These are phyloP conservation scores for Nesospiza acunhae DNA, from an alignment of 2,113 vertebrate genomes.

Conservation along the genomic window DNA sequence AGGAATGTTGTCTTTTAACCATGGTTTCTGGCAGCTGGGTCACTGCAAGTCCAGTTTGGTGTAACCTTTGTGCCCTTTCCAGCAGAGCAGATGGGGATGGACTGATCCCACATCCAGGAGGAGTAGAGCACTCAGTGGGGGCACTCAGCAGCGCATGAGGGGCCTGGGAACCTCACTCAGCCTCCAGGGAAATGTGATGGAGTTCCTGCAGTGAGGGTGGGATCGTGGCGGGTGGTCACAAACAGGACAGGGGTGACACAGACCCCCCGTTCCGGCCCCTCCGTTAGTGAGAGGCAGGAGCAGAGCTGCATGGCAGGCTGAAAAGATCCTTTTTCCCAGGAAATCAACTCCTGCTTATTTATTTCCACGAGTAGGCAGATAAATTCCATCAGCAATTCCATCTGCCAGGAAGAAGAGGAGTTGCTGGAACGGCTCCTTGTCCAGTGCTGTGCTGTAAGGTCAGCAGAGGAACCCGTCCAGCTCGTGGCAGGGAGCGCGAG, in stretches of 20 bases:
- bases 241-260: not conserved
- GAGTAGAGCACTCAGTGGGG: not conserved
- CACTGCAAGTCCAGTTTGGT: not conserved
- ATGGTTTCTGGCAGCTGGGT: not conserved
- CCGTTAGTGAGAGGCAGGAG: fast-evolving
- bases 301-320: not conserved
- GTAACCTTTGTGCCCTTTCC: not conserved
- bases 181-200: not conserved
- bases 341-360: not conserved
- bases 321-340: not conserved
- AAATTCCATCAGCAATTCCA: not conserved
- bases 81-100: not conserved
- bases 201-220: not conserved
- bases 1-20: not conserved
- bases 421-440: not conserved
- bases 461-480: not conserved
- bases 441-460: not conserved
- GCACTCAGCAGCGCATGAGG: not conserved
- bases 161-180: not conserved
- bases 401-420: not conserved
- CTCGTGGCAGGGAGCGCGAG: not conserved
- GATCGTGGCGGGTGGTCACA: not conserved
- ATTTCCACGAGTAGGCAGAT: slow-evolving; percentile 1
- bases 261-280: fast-evolving
- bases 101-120: not conserved